Percentiles rank a stretch among this genome's conserved stretches.
These are phyloP conservation scores for Heterotilapia buettikoferi DNA, from an alignment of 2,113 vertebrate species.

Conservation along the genomic window DNA sequence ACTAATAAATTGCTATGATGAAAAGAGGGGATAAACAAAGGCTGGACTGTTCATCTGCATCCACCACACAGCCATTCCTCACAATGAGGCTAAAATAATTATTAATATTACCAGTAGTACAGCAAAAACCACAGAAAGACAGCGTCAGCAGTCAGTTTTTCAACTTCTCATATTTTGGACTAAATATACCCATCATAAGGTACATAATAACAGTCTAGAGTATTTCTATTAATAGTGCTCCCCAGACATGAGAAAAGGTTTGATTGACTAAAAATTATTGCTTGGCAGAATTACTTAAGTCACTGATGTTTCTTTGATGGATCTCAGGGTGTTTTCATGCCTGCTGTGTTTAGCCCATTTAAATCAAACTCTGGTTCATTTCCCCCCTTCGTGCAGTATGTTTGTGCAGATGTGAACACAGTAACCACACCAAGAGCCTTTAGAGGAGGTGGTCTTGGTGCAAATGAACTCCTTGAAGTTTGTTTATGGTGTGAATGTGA, in stretches of 20 bases:
- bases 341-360: neutral
- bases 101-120: neutral
- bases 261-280: neutral
- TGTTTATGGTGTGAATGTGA: neutral
- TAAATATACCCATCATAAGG: neutral
- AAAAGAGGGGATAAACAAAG: neutral
- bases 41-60: neutral
- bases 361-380: neutral
- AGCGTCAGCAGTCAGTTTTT: neutral
- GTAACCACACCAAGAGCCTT: neutral
- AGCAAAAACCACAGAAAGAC: neutral
- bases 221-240: neutral
- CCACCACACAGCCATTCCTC: neutral
- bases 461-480: neutral
- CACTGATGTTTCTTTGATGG: neutral
- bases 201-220: neutral
- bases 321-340: neutral
- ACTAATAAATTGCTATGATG: neutral
- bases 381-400: neutral
- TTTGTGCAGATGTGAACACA: neutral
- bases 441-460: neutral
- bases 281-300: neutral
- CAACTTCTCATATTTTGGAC: neutral
- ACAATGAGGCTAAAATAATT: neutral
- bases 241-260: neutral